Evolutionary conservation across 64 coral and sea anemone genomes (phyloP).

Genomic region (Porites lutea): DNA sequence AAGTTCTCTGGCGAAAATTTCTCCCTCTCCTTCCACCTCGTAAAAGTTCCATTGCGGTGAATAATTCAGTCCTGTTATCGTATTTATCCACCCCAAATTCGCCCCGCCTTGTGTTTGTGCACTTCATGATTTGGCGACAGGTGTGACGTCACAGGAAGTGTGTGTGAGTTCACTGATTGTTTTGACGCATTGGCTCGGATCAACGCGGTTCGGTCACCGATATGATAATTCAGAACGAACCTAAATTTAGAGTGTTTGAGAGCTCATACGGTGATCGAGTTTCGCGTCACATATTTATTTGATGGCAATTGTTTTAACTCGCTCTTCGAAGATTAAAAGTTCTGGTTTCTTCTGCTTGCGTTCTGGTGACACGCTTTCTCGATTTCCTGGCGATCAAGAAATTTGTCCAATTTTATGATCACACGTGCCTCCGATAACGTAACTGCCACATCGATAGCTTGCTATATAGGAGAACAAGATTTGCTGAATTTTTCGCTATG

Average conservation of each 20-base stretch:
- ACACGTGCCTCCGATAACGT: conserved; percentile 56
- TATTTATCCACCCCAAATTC: not conserved
- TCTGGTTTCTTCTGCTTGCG: conserved; percentile 15
- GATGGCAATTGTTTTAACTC: conserved; percentile 70
- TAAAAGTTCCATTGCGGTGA: not conserved
- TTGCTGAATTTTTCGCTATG: not conserved
- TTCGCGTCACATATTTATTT: conserved; percentile 95
- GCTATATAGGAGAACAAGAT: not conserved
- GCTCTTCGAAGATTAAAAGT: conserved; percentile 24
- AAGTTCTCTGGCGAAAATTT: not conserved
- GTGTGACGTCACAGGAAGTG: conserved; percentile 92
- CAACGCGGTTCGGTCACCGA: conserved; percentile 58
- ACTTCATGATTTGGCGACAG: conserved; percentile 1
- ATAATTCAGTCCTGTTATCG: not conserved
- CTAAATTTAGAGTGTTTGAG: conserved; percentile 94
- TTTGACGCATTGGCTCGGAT: conserved; percentile 89
- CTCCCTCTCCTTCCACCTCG: no score
- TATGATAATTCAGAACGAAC: conserved; percentile 91
- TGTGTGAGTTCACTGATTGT: conserved; percentile 95
- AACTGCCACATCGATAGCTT: conserved; percentile 40
- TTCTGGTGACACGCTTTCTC: conserved; percentile 5
- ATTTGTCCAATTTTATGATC: conserved; percentile 26
- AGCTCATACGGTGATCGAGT: conserved; percentile 89
- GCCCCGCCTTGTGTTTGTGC: conserved; percentile 23
- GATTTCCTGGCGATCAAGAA: conserved; percentile 27